Percentiles rank a stretch among this genome's conserved stretches.
Evolutionary conservation across 2,888 invertebrate species (phyloP).

Genomic region (Rhagophthalmus giganteus): DNA sequence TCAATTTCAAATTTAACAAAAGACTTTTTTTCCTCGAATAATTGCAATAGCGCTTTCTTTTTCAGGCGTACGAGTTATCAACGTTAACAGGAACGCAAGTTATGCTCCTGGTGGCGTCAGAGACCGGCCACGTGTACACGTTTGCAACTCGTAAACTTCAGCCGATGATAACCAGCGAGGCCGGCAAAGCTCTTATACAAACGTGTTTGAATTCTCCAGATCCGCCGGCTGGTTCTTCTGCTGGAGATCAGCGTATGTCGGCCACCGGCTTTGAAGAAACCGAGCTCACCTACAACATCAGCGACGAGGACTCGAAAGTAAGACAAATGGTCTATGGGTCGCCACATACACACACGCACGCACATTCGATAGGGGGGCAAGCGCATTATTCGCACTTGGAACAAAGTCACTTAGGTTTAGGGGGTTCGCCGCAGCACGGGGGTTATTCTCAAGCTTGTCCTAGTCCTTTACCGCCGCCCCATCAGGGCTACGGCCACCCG

Average conservation of each 20-base stretch:
- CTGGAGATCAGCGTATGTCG: slow-evolving; percentile 94
- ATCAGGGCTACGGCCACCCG: slow-evolving; percentile 63
- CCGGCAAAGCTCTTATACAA: slow-evolving; percentile 97
- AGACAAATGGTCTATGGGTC: slow-evolving; percentile 88
- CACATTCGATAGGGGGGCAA: slow-evolving; percentile 58
- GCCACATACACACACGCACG: slow-evolving; percentile 68
- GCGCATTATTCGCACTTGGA: slow-evolving; percentile 53
- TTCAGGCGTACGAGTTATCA: slow-evolving; percentile 97
- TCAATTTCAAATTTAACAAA: slow-evolving; percentile 8
- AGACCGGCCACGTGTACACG: slow-evolving; percentile 99
- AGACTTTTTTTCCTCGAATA: background rate
- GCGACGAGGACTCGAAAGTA: slow-evolving; percentile 96
- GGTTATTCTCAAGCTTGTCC: slow-evolving; percentile 69
- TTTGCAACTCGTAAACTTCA: slow-evolving; percentile 98
- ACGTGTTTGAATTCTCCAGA: slow-evolving; percentile 98
- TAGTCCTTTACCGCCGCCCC: slow-evolving; percentile 72
- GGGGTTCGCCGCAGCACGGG: slow-evolving; percentile 55
- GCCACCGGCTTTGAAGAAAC: slow-evolving; percentile 99
- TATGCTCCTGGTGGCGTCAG: slow-evolving; percentile 98
- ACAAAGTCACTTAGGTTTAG: slow-evolving; percentile 53
- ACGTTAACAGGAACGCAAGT: slow-evolving; percentile 99
- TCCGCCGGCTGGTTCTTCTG: slow-evolving; percentile 70
- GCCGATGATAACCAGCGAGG: slow-evolving; percentile 98
- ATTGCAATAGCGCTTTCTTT: slow-evolving; percentile 44
- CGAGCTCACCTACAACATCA: slow-evolving; percentile 94